Conservation (phyloP, 2,797 vertebrate species). For the Trachurus trachurus region DNA sequence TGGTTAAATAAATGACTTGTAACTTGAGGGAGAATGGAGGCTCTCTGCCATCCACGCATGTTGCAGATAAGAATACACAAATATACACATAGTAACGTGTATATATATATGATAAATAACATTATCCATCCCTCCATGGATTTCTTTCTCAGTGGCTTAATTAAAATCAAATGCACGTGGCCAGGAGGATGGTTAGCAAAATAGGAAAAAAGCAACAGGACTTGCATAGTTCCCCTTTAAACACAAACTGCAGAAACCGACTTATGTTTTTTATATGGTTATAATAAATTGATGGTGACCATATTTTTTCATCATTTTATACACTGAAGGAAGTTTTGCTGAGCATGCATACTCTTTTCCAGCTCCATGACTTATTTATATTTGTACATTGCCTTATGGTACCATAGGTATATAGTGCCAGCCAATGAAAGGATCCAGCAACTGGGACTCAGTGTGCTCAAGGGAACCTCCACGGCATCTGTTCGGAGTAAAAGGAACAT, state of each 20-base stretch:
- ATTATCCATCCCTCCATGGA: too few relatives aligned
- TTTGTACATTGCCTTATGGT: constrained; percentile 5
- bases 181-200: too few relatives aligned
- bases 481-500: constrained; percentile 11
- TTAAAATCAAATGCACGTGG: too few relatives aligned
- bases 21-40: too few relatives aligned
- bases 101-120: too few relatives aligned
- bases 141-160: too few relatives aligned
- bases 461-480: constrained; percentile 14
- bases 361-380: constrained; percentile 31
- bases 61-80: too few relatives aligned
- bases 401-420: neutral
- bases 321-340: constrained; percentile 26
- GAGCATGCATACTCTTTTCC: constrained; percentile 23
- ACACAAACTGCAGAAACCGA: constrained; percentile 17
- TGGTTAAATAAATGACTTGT: too few relatives aligned
- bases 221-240: neutral
- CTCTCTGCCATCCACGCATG: too few relatives aligned
- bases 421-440: constrained; percentile 20
- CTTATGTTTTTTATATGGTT: neutral
- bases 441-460: neutral
- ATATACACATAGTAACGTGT: too few relatives aligned
- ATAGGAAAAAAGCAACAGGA: too few relatives aligned
- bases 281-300: constrained; percentile 10
- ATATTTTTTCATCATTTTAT: neutral